These are phyloP conservation scores for Pseudotriccus pelzelni DNA, from an alignment of 2,797 vertebrate species.

Conservation along the genomic window DNA sequence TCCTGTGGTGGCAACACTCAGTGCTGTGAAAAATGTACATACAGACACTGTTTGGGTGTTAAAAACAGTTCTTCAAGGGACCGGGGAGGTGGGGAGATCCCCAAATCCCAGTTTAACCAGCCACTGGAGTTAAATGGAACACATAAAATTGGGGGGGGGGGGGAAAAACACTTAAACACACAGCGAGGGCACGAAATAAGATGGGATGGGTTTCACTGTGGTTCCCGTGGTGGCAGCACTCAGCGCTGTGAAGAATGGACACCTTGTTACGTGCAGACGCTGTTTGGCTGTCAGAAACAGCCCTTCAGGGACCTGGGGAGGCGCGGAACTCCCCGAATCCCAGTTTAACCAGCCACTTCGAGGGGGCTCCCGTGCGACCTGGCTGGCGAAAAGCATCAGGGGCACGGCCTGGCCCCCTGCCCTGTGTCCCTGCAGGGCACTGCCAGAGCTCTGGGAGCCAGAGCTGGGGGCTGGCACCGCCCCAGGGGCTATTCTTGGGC, in stretches of 20 bases:
- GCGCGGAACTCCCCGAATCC: background rate
- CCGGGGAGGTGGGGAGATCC: too few species aligned
- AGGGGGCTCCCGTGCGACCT: rapidly evolving
- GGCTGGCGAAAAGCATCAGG: background rate
- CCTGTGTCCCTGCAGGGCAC: background rate
- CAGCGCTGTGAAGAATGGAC: background rate
- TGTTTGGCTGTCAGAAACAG: background rate
- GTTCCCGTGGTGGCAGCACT: background rate
- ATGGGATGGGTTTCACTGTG: background rate
- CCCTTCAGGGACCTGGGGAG: background rate
- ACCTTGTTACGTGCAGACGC: background rate
- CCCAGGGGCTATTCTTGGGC: background rate
- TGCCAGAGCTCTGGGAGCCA: background rate
- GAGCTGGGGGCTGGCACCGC: background rate
- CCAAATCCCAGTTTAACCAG: too few species aligned
- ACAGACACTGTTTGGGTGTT: too few species aligned
- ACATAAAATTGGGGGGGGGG: too few species aligned
- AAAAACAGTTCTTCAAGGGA: background rate
- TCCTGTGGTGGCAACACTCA: too few species aligned
- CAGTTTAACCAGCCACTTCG: background rate
- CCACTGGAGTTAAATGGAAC: too few species aligned
- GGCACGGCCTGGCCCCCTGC: background rate
- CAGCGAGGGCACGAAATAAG: background rate
- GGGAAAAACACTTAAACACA: background rate
- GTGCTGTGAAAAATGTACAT: too few species aligned